Base-by-base conservation (phyloP, 2,797 vertebrate genomes). In the Leucoraja ocellata region DNA sequence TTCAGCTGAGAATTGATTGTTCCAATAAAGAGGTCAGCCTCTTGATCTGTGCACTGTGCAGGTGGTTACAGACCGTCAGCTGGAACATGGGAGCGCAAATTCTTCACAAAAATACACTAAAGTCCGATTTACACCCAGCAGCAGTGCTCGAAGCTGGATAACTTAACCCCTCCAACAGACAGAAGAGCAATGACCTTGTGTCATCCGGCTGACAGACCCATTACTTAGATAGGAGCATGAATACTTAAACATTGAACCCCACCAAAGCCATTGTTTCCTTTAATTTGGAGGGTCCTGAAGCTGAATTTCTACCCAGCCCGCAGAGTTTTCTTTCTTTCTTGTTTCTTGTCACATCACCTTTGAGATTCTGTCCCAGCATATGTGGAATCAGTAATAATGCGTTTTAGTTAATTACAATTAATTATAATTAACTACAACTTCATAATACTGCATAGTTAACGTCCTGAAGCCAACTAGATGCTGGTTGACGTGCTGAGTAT, bases 1-100 rank as follows among this genome's bases (percentile, higher is more conserved):
- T 58, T 39, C 36, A 74, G 71, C 90, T 54, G 71, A 23, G 46
- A 74, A 92, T 92, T 92, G 21, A 92, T 92, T 74, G 71, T 74
- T 25, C 90, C 90, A 92, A 11, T 54, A 76, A 92, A 25, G 36
- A 58, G 71, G 7, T 32, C 32, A 36, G 23, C 16, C 13, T 68
- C 8, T 28, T 25, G 39, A 73, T 36, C 68, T 76, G 39, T 74
- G 71, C 16, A 32, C 90, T 92, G 71, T 92, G 73, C 32, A 92
- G 39, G 90, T 92, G 71, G 90, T n/a, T 92, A 54, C 1, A 92
- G 39, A 5, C 9, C 5, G 36, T 32, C 21, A 68, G 88, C 65
- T 73, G 88, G 90, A 92, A 39, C 90, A 76, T 92, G 71, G 71
- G 68, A 74, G 68, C 9, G 9, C 9, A 71, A 71, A 18, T 71